Base-by-base conservation (phyloP, 2,797 vertebrate genomes). In the Ispidina picta region DNA sequence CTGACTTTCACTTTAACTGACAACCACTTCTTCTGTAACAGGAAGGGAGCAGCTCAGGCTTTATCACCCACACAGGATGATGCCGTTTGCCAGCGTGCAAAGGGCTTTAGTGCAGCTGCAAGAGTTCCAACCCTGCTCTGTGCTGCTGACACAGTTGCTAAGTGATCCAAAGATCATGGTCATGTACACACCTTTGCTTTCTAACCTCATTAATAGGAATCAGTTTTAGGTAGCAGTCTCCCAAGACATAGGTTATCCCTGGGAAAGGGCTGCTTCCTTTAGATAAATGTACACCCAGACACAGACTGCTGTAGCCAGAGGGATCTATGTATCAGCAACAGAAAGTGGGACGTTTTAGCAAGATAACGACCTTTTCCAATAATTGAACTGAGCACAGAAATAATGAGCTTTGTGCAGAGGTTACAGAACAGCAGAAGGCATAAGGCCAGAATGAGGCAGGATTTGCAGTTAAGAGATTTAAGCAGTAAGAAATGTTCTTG, bases 401-500 rank as follows among this genome's bases (percentile, higher is more conserved):
- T 26, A 39, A 15, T 41, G n/a, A 59, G 80, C 44, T 70, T 4
- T 11, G 37, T 44, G 49, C 33, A 68, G 51, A 58, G 60, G 39
- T 55, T 44, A 54, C 14, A 71, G 65, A 75, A 21, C 16, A 77
- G 51, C 33, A 39, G 29, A 49, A 59, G 1, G 5, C 3, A 16
- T 2, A 9, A 3, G 12, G n/a, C 28, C 37, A 9, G 19, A 15
- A 20, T 14, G 18, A 8, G 58, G 26, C 17, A 48, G 63, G 52
- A 90, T 70, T 82, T 92, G 41, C 60, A 90, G 39, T 12, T 82
- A 76, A 58, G 21, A 78, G 22, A 81, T 77, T 81, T 49, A 69
- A 82, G 26, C n/a, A n/a, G 37, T 15, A 73, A 77, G 84, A 89
- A 66, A 37, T 5, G 1, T 51, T 77, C 5, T 55, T 28, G 18